These are phyloP conservation scores for Beroe ovata DNA, from an alignment of 37 sponge, comb jelly and placozoan species.

Conservation along the genomic window DNA sequence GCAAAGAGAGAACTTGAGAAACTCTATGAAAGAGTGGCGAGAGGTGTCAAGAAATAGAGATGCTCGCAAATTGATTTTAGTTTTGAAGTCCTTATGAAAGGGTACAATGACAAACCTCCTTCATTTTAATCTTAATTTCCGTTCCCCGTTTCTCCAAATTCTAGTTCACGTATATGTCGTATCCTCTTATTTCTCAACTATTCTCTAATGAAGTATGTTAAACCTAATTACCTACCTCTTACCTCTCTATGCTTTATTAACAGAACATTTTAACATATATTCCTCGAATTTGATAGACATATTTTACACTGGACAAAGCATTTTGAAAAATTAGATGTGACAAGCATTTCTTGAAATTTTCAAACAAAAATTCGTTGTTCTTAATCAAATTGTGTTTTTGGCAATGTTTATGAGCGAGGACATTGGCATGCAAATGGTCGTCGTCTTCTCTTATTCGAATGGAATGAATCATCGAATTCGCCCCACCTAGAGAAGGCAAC, in stretches of 20 bases:
- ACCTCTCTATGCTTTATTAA: too few relatives aligned
- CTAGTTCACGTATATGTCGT: too few relatives aligned
- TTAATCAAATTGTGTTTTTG: too few relatives aligned
- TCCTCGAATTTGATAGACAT: too few relatives aligned
- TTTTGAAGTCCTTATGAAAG: background rate
- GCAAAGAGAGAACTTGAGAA: conserved; percentile 91
- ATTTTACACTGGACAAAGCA: background rate
- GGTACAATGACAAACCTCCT: background rate
- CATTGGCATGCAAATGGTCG: conserved; percentile 66
- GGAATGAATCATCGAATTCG: conserved; percentile 40
- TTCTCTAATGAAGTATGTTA: too few relatives aligned
- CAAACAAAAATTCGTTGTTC: background rate
- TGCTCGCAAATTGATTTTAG: background rate
- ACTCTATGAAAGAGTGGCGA: conserved; percentile 65
- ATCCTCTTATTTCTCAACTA: too few relatives aligned
- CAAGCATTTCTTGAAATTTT: background rate
- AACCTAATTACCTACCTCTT: too few relatives aligned
- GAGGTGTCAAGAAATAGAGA: conserved; percentile 26
- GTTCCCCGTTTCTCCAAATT: too few relatives aligned
- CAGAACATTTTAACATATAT: too few relatives aligned
- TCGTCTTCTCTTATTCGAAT: background rate
- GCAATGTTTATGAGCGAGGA: conserved; percentile 5
- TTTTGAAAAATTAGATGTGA: background rate
- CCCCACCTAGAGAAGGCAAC: conserved; percentile 44
- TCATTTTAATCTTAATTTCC: background rate